Percentiles rank a stretch among this genome's conserved stretches.
Evolutionary conservation across 1,140 invertebrate genomes (phyloP).

Genomic region (Papilio polyxenes): DNA sequence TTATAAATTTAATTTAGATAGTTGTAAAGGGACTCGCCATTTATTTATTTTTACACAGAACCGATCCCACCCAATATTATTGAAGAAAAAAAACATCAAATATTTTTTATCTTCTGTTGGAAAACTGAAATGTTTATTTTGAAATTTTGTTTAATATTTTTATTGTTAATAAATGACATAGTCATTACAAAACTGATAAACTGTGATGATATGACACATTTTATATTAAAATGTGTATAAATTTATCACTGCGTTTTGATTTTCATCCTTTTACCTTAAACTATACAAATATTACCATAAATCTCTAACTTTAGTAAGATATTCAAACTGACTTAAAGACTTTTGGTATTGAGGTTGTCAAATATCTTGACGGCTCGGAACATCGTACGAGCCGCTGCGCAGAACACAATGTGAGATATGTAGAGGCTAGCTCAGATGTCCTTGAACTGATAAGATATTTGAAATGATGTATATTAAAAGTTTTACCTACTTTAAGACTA

Average conservation of each 20-base stretch:
- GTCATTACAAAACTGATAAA: slow-evolving; percentile 51
- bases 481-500: background rate
- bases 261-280: slow-evolving; percentile 47
- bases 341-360: too few relatives aligned
- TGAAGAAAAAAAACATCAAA: slow-evolving; percentile 14
- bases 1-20: slow-evolving; percentile 24
- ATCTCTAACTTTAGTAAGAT: background rate
- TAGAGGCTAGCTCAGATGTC: too few relatives aligned
- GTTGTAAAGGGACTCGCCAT: slow-evolving; percentile 21
- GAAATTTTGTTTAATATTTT: slow-evolving; percentile 47
- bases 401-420: too few relatives aligned
- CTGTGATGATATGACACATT: slow-evolving; percentile 74
- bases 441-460: too few relatives aligned
- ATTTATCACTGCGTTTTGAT: slow-evolving; percentile 65
- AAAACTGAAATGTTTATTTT: slow-evolving; percentile 38
- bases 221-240: slow-evolving; percentile 78
- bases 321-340: background rate
- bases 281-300: background rate
- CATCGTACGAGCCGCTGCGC: too few relatives aligned
- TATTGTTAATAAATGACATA: slow-evolving; percentile 52
- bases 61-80: slow-evolving; percentile 29
- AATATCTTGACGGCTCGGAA: too few relatives aligned
- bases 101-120: slow-evolving; percentile 37
- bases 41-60: slow-evolving; percentile 33
- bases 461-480: background rate